Conservation (phyloP, 2,797 vertebrate genomes). For the Acrocephalus scirpaceus region DNA sequence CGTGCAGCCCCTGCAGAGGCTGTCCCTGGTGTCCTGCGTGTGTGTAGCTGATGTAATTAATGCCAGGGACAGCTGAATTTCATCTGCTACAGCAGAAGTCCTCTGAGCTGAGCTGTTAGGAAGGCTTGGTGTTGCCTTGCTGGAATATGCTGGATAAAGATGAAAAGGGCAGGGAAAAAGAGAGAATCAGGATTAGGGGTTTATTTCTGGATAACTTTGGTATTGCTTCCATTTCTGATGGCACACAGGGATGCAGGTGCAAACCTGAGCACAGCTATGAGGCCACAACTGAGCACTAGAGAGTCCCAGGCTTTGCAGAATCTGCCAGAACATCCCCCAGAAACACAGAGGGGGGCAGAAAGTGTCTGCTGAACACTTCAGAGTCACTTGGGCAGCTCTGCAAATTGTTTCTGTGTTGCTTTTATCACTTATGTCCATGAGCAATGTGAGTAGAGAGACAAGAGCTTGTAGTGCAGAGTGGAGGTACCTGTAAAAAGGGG, state of each 20-base stretch:
- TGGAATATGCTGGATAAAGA: neutral
- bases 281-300: neutral
- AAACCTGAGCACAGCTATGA: rapidly evolving
- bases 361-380: neutral
- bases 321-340: neutral
- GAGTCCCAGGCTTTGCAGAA: neutral
- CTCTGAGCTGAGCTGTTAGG: neutral
- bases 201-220: neutral
- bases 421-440: rapidly evolving
- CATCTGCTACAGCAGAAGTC: neutral
- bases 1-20: neutral
- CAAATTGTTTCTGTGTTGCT: neutral
- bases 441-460: neutral
- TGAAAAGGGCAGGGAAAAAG: neutral
- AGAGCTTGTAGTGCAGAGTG: neutral
- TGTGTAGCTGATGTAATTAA: neutral
- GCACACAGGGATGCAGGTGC: neutral
- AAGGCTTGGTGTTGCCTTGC: neutral
- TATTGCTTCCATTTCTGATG: neutral
- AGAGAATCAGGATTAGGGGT: neutral
- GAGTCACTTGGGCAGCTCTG: neutral
- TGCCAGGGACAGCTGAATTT: slow-evolving; percentile 15
- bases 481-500: neutral
- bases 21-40: neutral
- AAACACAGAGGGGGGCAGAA: neutral